These are phyloP conservation scores for Epinotia nisella DNA, from an alignment of 2,888 invertebrate genomes.

Conservation along the genomic window DNA sequence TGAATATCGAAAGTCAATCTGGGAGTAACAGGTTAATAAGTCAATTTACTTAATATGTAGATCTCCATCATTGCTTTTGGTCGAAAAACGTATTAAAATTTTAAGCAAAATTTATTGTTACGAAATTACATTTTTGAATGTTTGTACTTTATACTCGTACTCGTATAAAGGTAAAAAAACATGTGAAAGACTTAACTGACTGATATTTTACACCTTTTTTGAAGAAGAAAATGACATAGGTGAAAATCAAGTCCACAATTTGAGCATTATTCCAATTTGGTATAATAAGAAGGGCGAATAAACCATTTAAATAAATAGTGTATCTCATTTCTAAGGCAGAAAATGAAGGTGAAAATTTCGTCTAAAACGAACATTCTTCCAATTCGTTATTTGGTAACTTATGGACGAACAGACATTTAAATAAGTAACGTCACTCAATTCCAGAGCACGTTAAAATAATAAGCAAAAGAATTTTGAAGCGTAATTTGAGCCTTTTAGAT, in stretches of 20 bases:
- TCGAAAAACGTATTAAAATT: too few species aligned
- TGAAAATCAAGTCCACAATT: background rate
- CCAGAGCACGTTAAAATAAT: background rate
- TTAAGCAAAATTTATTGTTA: too few species aligned
- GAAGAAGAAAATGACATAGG: background rate
- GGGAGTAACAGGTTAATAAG: background rate
- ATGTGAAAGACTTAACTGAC: too few species aligned
- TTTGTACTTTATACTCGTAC: too few species aligned
- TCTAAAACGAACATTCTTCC: background rate
- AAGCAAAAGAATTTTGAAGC: background rate
- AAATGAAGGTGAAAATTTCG: too few species aligned
- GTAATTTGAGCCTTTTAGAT: constrained; percentile 15
- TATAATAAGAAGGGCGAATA: too few species aligned
- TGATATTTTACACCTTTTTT: background rate
- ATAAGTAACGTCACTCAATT: background rate
- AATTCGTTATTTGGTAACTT: background rate
- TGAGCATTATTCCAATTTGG: background rate
- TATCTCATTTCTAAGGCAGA: too few species aligned
- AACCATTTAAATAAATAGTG: too few species aligned
- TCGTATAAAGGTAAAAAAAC: too few species aligned
- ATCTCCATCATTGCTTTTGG: background rate
- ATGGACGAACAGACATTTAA: background rate
- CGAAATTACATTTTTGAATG: too few species aligned
- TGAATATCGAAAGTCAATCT: background rate
- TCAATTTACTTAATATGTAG: too few species aligned